A percentile compares a stretch with the other conserved stretches of the same genome.
Conservation (phyloP, 2,797 vertebrate species). For the Fringilla coelebs region DNA sequence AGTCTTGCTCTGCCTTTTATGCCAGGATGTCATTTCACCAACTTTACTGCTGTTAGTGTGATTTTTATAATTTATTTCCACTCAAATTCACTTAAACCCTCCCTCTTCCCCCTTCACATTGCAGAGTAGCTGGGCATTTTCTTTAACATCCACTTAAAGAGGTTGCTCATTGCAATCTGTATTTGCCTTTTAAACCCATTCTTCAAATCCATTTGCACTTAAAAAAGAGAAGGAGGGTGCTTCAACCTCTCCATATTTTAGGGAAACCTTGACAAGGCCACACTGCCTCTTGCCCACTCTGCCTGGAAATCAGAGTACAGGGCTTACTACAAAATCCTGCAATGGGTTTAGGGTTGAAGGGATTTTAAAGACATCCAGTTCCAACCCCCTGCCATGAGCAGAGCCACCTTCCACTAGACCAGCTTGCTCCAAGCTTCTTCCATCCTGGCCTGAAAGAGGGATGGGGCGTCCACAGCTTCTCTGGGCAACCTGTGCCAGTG, state of each 20-base stretch:
- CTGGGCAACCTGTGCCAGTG: neutral
- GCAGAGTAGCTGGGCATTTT: neutral
- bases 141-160: neutral
- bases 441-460: neutral
- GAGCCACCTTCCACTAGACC: neutral
- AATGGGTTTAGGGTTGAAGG: neutral
- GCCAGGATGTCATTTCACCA: neutral
- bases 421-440: neutral
- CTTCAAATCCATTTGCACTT: neutral
- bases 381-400: neutral
- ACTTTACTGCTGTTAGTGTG: neutral
- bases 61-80: slow-evolving; percentile 29
- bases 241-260: neutral
- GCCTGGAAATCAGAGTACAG: neutral
- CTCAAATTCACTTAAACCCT: neutral
- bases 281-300: neutral
- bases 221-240: neutral
- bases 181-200: neutral
- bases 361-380: neutral
- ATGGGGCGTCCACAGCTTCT: neutral
- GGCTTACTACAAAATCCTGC: neutral
- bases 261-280: neutral
- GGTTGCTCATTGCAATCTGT: neutral
- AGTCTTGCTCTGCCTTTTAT: slow-evolving; percentile 34
- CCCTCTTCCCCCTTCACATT: neutral